phyloP scores from a whole-genome alignment of 2,888 invertebrate genomes.

The Synanthedon tipuliformis region DNA sequence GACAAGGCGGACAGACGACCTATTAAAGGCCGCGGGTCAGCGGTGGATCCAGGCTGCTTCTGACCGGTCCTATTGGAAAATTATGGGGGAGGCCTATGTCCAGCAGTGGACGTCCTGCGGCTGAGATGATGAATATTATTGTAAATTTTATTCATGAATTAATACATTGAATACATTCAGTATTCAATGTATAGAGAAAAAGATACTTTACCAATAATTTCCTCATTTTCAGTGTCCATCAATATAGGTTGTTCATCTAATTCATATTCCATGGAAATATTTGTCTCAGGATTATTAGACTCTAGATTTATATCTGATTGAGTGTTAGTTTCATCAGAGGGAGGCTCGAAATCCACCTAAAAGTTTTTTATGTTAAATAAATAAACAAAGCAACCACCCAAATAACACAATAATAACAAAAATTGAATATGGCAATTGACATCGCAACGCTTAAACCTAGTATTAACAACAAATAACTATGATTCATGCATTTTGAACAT shows the following conservation, averaged over 20 bases:
- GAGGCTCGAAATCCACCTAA: constrained; percentile 55
- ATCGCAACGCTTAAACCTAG: no score
- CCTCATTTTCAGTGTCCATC: constrained; percentile 54
- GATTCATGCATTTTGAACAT: neutral
- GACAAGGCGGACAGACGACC: no score
- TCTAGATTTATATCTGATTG: constrained; percentile 43
- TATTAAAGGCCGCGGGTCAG: no score
- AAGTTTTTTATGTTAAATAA: neutral
- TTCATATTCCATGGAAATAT: constrained; percentile 54
- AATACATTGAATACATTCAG: no score
- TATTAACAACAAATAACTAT: neutral
- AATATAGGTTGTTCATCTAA: constrained; percentile 46
- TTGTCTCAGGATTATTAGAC: constrained; percentile 24
- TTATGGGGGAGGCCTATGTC: no score
- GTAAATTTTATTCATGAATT: no score
- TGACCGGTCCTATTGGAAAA: no score
- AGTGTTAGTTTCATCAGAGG: constrained; percentile 34
- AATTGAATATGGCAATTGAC: neutral
- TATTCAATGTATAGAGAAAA: neutral
- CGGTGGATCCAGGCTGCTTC: no score
- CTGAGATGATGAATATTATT: no score
- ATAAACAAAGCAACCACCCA: neutral
- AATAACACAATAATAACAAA: neutral
- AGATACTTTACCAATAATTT: constrained; percentile 46
- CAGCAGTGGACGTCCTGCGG: no score